These are phyloP conservation scores for Seira sanloemensis DNA, from an alignment of 2,888 invertebrate species.

Conservation along the genomic window DNA sequence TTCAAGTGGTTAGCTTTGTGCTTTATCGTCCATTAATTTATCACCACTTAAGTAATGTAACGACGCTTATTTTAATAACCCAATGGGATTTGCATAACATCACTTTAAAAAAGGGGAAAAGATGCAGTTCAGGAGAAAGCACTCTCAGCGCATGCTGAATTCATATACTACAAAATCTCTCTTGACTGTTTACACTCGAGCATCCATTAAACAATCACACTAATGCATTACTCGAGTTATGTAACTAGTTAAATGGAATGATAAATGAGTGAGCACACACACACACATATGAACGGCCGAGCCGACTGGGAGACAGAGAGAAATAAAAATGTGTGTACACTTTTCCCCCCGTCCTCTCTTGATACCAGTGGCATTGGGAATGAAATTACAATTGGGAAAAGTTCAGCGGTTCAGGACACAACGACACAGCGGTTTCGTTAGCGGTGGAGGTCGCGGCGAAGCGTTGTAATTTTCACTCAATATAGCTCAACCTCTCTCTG, in stretches of 20 bases:
- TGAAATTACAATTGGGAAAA: neutral
- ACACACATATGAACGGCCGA: neutral
- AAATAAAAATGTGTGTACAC: neutral
- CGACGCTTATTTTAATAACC: too few relatives aligned
- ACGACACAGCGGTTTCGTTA: neutral
- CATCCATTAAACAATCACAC: neutral
- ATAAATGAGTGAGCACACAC: neutral
- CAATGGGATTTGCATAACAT: too few relatives aligned
- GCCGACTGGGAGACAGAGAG: neutral
- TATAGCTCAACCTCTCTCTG: too few relatives aligned
- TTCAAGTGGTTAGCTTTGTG: too few relatives aligned
- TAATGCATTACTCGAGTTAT: conserved; percentile 1
- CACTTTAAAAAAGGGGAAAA: too few relatives aligned
- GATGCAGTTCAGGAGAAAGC: too few relatives aligned
- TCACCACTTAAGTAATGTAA: too few relatives aligned
- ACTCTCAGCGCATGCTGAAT: too few relatives aligned
- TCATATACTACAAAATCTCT: too few relatives aligned
- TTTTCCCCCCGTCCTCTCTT: neutral
- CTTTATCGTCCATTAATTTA: too few relatives aligned
- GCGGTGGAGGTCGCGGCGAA: neutral
- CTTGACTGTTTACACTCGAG: too few relatives aligned
- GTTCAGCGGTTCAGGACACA: neutral
- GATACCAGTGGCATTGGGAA: too few relatives aligned
- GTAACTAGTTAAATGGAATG: neutral
- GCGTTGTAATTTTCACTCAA: neutral